A percentile compares a stretch with the other conserved stretches of the same genome.
Conservation (phyloP, 2,797 vertebrate species). For the Xenops minutus region DNA sequence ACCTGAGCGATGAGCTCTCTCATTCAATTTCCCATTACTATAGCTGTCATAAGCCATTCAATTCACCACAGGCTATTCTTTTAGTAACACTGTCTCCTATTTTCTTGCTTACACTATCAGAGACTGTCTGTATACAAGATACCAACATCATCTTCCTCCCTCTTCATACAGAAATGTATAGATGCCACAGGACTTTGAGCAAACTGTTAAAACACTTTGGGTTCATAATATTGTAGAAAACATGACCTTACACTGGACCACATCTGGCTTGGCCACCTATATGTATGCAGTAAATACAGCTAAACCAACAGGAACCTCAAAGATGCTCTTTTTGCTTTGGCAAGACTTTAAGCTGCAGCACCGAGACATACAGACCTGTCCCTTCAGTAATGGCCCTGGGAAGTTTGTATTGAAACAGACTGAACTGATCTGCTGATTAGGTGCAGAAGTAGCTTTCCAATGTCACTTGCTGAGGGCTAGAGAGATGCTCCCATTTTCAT, state of each 20-base stretch:
- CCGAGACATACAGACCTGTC: background rate
- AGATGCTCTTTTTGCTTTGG: background rate
- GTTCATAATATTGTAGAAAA: background rate
- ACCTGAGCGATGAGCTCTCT: background rate
- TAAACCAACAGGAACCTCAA: background rate
- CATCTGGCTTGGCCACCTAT: background rate
- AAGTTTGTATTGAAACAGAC: background rate
- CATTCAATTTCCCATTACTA: background rate
- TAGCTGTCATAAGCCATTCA: background rate
- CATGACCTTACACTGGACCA: background rate
- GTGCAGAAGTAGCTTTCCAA: background rate
- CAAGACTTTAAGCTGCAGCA: background rate
- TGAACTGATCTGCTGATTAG: background rate
- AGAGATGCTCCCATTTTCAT: background rate
- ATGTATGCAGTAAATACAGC: background rate
- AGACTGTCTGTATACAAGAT: background rate
- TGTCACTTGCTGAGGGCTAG: background rate
- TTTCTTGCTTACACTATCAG: background rate
- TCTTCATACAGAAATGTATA: accelerated
- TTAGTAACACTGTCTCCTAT: background rate
- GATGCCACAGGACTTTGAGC: background rate
- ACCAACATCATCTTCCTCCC: background rate
- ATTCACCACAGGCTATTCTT: background rate
- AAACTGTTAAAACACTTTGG: background rate
- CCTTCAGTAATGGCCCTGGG: background rate